Conservation (phyloP, 2,113 vertebrate species). For the Anolis carolinensis region DNA sequence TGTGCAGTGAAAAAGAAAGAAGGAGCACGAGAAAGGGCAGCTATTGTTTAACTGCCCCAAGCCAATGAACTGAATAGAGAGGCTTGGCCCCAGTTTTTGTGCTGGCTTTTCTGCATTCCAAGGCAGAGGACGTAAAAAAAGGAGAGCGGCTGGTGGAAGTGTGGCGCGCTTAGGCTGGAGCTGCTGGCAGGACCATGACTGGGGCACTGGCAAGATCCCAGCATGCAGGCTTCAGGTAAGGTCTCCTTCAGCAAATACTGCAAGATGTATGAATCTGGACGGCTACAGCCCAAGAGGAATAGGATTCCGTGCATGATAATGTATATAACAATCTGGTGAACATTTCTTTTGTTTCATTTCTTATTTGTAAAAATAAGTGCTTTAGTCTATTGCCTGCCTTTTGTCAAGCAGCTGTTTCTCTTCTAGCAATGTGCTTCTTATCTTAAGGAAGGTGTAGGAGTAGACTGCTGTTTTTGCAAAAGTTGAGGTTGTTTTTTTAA, state of each 20-base stretch:
- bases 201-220: conserved; percentile 37
- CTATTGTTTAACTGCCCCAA: conserved; percentile 72
- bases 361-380: neutral
- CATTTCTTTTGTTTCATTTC: neutral
- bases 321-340: neutral
- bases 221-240: conserved; percentile 83
- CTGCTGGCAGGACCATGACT: conserved; percentile 70
- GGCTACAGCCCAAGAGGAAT: neutral
- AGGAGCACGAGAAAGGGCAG: conserved; percentile 45
- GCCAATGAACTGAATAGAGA: conserved; percentile 45
- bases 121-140: conserved; percentile 44
- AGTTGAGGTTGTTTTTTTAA: neutral
- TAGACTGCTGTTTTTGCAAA: conserved; percentile 9
- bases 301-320: neutral
- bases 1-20: conserved; percentile 19
- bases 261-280: neutral
- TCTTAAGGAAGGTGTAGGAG: conserved; percentile 7
- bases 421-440: neutral
- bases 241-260: neutral
- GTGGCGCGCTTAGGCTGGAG: conserved; percentile 46
- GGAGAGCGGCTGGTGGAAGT: conserved; percentile 10
- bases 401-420: neutral
- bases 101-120: conserved; percentile 83
- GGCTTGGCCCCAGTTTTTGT: conserved; percentile 63
- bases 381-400: neutral